Evolutionary conservation across 2,888 invertebrate genomes (phyloP).

Genomic region (Erebia palarica): DNA sequence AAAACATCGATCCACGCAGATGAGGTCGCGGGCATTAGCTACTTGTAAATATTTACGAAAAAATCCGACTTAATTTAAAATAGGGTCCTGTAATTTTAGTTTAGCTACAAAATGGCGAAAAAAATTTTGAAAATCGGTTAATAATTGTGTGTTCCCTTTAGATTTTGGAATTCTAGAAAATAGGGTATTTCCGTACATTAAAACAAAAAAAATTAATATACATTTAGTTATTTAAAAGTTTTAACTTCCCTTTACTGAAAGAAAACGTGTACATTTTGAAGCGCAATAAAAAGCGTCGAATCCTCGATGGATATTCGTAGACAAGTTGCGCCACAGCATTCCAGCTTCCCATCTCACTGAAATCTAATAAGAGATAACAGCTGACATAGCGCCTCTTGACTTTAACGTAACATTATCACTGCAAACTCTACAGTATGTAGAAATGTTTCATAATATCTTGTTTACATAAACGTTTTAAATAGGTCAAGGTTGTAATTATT

Average conservation of each 20-base stretch:
- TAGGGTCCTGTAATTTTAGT: no score
- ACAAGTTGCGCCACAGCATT: constrained; percentile 47
- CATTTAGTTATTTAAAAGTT: not conserved
- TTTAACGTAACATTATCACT: not conserved
- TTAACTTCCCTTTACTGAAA: not conserved
- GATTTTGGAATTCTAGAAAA: no score
- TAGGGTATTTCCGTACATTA: no score
- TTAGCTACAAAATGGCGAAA: no score
- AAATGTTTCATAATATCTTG: not conserved
- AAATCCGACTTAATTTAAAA: no score
- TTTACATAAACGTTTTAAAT: not conserved
- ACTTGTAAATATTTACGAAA: no score
- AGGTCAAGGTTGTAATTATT: not conserved
- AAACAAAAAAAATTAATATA: no score
- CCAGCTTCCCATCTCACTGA: constrained; percentile 3
- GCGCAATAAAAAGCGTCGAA: constrained; percentile 26
- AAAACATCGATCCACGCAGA: no score
- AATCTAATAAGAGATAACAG: constrained; percentile 25
- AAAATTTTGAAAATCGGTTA: no score
- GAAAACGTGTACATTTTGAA: not conserved
- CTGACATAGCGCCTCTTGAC: constrained; percentile 25
- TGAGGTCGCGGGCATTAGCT: no score
- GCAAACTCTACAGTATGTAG: not conserved
- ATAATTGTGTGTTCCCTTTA: no score
- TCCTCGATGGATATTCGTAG: constrained; percentile 37